phyloP scores from a whole-genome alignment of 2,113 vertebrate species.

The Siniperca knerii region DNA sequence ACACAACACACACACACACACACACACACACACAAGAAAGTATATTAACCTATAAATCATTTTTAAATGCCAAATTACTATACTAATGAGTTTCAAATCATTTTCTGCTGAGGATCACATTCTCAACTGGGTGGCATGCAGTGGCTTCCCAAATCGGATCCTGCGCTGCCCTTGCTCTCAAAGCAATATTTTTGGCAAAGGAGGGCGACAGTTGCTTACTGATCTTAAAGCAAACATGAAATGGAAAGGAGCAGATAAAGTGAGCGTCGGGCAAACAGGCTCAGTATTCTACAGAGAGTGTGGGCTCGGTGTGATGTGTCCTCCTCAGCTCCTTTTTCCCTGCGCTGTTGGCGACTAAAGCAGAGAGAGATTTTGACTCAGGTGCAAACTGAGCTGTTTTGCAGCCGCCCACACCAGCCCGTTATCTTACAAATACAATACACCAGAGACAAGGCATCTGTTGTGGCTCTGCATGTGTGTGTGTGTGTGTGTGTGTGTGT shows the following conservation, averaged over 20 bases:
- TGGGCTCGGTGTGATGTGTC: slow-evolving; percentile 65
- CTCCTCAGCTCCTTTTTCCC: slow-evolving; percentile 67
- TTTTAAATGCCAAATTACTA: slow-evolving; percentile 37
- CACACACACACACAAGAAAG: not conserved
- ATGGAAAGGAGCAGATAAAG: slow-evolving; percentile 62
- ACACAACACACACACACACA: not conserved
- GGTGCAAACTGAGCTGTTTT: slow-evolving; percentile 81
- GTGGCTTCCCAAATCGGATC: slow-evolving; percentile 19
- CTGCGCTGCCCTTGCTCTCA: slow-evolving; percentile 15
- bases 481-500: slow-evolving; percentile 28
- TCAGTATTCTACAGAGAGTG: slow-evolving; percentile 58
- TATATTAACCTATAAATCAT: slow-evolving; percentile 28
- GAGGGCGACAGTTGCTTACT: slow-evolving; percentile 59
- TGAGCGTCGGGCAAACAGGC: slow-evolving; percentile 59
- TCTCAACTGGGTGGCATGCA: slow-evolving; percentile 15
- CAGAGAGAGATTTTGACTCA: slow-evolving; percentile 79
- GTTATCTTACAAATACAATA: slow-evolving; percentile 79
- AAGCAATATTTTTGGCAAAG: slow-evolving; percentile 49
- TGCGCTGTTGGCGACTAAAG: slow-evolving; percentile 65
- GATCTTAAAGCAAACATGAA: slow-evolving; percentile 69
- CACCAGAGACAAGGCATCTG: slow-evolving; percentile 82
- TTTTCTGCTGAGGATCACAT: slow-evolving; percentile 35
- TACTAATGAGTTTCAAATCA: slow-evolving; percentile 24
- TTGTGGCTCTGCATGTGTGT: slow-evolving; percentile 48
- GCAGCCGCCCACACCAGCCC: slow-evolving; percentile 74